phyloP scores from a whole-genome alignment of 2,888 invertebrate genomes.

The Portevinia maculata region DNA sequence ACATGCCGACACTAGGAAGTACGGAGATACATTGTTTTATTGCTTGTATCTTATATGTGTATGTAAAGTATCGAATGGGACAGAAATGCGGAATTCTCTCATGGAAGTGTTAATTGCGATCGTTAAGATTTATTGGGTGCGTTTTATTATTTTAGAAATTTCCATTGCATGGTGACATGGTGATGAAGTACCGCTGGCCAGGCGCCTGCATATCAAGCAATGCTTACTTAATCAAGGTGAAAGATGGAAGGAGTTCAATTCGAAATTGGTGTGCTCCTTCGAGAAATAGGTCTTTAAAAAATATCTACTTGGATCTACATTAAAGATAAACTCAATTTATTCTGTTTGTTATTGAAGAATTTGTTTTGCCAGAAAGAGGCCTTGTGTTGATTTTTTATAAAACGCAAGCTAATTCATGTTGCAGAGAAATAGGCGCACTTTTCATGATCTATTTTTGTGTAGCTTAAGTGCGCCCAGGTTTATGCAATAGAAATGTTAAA shows the following conservation, averaged over 20 bases:
- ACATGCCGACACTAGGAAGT: background rate
- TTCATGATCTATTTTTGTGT: too few species aligned
- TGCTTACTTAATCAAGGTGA: background rate
- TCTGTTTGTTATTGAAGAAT: too few species aligned
- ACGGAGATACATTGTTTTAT: constrained; percentile 42
- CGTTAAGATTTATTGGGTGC: constrained; percentile 25
- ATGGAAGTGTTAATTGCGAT: constrained; percentile 13
- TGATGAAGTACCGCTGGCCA: constrained; percentile 5
- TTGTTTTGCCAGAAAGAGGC: too few species aligned
- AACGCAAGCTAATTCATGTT: too few species aligned
- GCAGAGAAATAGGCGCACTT: too few species aligned
- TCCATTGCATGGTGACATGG: background rate
- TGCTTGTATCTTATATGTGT: constrained; percentile 39
- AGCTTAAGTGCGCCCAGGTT: too few species aligned
- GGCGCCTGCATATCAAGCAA: background rate
- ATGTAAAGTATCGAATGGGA: constrained; percentile 43
- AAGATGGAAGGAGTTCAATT: too few species aligned
- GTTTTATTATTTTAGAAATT: background rate
- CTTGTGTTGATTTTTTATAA: too few species aligned
- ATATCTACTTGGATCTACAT: too few species aligned
- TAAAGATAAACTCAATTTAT: too few species aligned
- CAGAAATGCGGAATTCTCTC: background rate
- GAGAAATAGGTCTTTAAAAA: background rate
- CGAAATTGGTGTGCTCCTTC: too few species aligned
- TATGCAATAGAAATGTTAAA: too few species aligned